Base-by-base conservation (phyloP, 2,797 vertebrate genomes). In the Nyctalus aviator region DNA sequence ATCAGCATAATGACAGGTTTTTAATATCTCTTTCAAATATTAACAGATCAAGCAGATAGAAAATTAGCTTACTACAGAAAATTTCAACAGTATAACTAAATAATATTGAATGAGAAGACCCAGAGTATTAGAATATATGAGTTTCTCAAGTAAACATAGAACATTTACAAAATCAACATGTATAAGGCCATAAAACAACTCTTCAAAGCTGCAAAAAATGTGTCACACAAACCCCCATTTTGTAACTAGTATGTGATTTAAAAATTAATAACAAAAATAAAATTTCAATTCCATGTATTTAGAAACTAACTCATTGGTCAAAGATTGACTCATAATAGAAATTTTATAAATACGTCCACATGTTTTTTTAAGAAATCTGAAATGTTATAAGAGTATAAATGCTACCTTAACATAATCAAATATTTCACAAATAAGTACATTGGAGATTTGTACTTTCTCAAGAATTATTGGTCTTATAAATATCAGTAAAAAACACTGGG, bases 351-450 rank as follows among this genome's bases (percentile, higher is more conserved):
- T 27, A 91, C n/a, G 84, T 84, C 73, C 59, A 92, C 50, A 23
- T 41, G 30, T 66, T 82, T 81, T 62, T 62, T 90, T 84, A 41
- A 81, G 71, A 93, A 88, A 91, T 85, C 4, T 85, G 12, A 88
- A 82, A 81, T 48, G 30, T 57, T 44, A 32, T 50, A 48, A 82
- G 35, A 15, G 5, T 71, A 64, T 48, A 84, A 75, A 87, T 62
- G n/a, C 14, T 84, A 81, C 5, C 25, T 41, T 35, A 71, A 82
- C 37, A 84, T 50, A 86, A 73, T 66, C 23, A 82, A 84, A 88
- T 27, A 37, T 48, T 81, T 13, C 64, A 81, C 35, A 84, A 64
- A 11, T 87, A 88, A 88, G 13, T 10, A 75, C 35, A 69, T 0
- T 37, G 35, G 20, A 77, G 30, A 20, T 46, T 55, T 84, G 8